phyloP scores from a whole-genome alignment of 2,797 vertebrate genomes.

The Perdix hodgsoniae region DNA sequence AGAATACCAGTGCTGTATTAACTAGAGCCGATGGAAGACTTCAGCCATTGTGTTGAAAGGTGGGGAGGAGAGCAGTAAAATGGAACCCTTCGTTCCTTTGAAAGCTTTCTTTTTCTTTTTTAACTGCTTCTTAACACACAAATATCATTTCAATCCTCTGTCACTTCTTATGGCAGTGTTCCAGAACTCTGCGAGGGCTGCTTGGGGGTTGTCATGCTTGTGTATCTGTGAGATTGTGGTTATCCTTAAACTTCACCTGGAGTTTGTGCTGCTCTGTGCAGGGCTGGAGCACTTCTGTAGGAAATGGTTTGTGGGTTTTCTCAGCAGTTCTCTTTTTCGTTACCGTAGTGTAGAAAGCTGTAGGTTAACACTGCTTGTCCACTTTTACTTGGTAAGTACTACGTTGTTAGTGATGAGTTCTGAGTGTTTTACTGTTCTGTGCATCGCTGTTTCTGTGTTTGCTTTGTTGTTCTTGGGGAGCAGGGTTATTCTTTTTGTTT shows the following conservation, averaged over 20 bases:
- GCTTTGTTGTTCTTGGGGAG: neutral
- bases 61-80: neutral
- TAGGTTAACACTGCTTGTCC: fast-evolving
- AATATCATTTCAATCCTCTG: neutral
- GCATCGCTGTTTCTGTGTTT: neutral
- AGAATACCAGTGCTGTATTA: neutral
- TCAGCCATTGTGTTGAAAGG: neutral
- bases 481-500: neutral
- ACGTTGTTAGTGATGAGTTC: neutral
- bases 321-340: neutral
- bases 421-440: fast-evolving
- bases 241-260: neutral
- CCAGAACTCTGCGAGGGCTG: fast-evolving
- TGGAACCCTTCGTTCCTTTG: neutral
- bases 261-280: neutral
- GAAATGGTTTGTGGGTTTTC: neutral
- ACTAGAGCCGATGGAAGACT: neutral
- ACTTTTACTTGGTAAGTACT: neutral
- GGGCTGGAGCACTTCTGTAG: neutral
- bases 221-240: neutral
- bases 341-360: neutral
- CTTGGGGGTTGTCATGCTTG: neutral
- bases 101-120: neutral
- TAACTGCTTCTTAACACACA: neutral
- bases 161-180: neutral